Conservation (phyloP, 2,797 vertebrate species). For the Tarsius wallacei region DNA sequence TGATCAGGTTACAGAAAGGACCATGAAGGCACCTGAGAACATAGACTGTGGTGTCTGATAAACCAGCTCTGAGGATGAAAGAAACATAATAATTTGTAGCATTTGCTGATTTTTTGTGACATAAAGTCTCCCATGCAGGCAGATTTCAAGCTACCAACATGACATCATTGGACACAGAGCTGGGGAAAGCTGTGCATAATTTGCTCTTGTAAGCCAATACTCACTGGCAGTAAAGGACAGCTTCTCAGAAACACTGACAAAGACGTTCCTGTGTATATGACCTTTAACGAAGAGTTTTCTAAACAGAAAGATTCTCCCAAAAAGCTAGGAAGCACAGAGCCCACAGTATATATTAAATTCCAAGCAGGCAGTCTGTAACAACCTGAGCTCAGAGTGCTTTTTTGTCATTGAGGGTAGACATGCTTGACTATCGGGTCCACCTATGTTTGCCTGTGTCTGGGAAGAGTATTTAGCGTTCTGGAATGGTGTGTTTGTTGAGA, state of each 20-base stretch:
- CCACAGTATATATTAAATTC: constrained; percentile 26
- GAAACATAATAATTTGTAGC: not conserved
- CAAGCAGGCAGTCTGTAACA: not conserved
- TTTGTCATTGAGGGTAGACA: not conserved
- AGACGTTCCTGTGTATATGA: not conserved
- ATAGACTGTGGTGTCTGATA: not conserved
- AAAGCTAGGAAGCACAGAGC: not conserved
- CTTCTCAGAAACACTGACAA: not conserved
- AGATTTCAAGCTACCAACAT: constrained; percentile 14
- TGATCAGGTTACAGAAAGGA: not conserved
- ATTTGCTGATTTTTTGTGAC: not conserved
- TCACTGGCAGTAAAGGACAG: not conserved
- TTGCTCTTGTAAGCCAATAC: not conserved
- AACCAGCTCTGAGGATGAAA: not conserved
- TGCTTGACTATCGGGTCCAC: not conserved
- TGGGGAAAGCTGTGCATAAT: not conserved
- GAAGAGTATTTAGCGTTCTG: constrained; percentile 18
- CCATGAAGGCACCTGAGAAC: not conserved
- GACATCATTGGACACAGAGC: not conserved
- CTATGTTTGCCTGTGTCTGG: constrained; percentile 19
- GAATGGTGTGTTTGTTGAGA: not conserved
- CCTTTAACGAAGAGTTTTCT: constrained; percentile 47
- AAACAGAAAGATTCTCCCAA: constrained; percentile 47
- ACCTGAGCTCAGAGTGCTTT: not conserved
- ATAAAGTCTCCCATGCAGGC: not conserved